Percentiles rank a stretch among this genome's conserved stretches.
Conservation (phyloP, 2,888 invertebrate genomes). For the Cataglyphis livida region DNA sequence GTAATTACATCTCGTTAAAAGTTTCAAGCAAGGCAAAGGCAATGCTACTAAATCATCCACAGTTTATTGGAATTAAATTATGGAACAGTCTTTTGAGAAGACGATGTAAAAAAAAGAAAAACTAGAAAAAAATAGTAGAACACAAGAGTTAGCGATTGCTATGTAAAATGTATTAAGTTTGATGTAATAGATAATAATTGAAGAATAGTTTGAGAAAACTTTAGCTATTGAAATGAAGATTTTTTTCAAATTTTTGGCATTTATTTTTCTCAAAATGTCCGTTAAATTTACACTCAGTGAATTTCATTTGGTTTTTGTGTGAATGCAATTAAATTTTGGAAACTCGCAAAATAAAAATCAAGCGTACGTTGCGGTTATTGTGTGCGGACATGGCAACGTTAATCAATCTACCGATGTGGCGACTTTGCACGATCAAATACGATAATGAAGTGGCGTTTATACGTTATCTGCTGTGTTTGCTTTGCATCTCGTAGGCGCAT, state of each 20-base stretch:
- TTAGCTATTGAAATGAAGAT: neutral
- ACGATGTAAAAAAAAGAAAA: neutral
- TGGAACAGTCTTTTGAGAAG: constrained; percentile 51
- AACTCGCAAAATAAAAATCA: neutral
- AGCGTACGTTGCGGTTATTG: neutral
- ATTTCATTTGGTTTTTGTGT: neutral
- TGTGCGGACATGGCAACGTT: constrained; percentile 45
- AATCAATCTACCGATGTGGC: constrained; percentile 57
- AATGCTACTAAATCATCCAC: constrained; percentile 69
- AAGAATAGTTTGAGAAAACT: constrained; percentile 2
- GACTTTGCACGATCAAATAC: constrained; percentile 71
- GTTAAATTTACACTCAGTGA: neutral
- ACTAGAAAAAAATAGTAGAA: constrained; percentile 1
- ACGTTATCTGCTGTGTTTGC: constrained; percentile 50
- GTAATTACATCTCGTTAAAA: constrained; percentile 64
- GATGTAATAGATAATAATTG: neutral
- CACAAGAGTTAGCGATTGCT: neutral
- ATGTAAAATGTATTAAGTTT: neutral
- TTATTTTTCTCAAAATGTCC: neutral
- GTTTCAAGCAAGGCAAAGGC: constrained; percentile 64
- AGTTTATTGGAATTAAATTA: constrained; percentile 75
- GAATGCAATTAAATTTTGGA: neutral
- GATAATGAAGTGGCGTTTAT: constrained; percentile 74
- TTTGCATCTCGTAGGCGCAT: constrained; percentile 34
- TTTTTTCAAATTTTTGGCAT: neutral